Base-by-base conservation (phyloP, 2,888 invertebrate species). In the Andrena haemorrhoa region DNA sequence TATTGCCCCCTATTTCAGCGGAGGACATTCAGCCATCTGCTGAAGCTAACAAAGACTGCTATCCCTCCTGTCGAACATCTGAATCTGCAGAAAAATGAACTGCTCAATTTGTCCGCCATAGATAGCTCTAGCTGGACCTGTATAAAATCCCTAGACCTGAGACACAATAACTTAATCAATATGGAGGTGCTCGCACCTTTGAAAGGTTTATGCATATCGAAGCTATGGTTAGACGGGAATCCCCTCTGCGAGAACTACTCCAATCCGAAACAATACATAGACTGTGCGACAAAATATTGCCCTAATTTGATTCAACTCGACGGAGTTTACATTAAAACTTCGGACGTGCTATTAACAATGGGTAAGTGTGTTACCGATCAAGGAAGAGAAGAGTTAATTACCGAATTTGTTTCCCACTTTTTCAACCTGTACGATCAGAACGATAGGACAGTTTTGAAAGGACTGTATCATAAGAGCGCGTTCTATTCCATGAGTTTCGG, bases 141-240 rank as follows among this genome's bases (percentile, higher is more conserved):
- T 2, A 66, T 94, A 8, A 91, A 83, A 41, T 89, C 78, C n/a
- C 61, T 94, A 23, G 93, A 94, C 78, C 70, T 94, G 0, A 90
- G 93, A n/a, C 79, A 92, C 51, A 94, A 94, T 72, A 87, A 88
- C 51, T 65, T 94, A 2, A 68, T 90, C n/a, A 88, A 86, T n/a
- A 90, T 91, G 79, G 89, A 89, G 4, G 49, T 71, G 3, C 79
- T 95, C 0, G 72, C 85, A 0, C 92, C 93, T 8, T 88, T 95
- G 0, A 91, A 89, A 53, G 87, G 92, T 0, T 82, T 96, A 65
- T 90, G 94, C 0, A 90, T 97, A 1, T 91, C 91, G 2, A 94
- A 95, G 60, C 89, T 97, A 8, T 94, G 93, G 83, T 91, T 97
- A 41, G 96, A 97, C 88, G 96, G 96, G 0, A 97, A 97, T 94